phyloP scores from a whole-genome alignment of 2,113 vertebrate species.

The Amphiprion ocellaris region DNA sequence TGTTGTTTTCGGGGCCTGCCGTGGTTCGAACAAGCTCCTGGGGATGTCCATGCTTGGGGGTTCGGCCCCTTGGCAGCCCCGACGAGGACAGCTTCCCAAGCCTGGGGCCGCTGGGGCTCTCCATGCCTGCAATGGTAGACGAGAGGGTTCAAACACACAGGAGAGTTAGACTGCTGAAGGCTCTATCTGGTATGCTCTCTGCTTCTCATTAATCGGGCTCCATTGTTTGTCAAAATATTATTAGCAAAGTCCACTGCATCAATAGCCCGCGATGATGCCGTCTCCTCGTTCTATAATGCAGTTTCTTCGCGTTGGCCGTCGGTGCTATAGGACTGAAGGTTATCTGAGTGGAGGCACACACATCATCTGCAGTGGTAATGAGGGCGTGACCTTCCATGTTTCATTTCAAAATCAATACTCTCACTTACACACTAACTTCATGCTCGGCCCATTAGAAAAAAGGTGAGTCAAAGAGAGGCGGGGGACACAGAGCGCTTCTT shows the following conservation, averaged over 20 bases:
- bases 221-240: conserved; percentile 56
- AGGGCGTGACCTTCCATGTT: conserved; percentile 77
- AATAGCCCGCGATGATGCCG: conserved; percentile 44
- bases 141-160: conserved; percentile 52
- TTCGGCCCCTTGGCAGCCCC: conserved; percentile 83
- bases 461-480: conserved; percentile 58
- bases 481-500: neutral
- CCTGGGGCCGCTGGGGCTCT: conserved; percentile 88
- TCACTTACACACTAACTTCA: conserved; percentile 73
- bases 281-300: conserved; percentile 28
- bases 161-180: conserved; percentile 11
- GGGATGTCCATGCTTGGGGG: conserved; percentile 85
- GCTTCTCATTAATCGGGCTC: conserved; percentile 47
- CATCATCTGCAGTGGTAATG: conserved; percentile 73
- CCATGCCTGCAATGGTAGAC: conserved; percentile 87
- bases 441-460: conserved; percentile 75
- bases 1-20: conserved; percentile 81
- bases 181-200: conserved; percentile 21
- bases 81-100: conserved; percentile 88
- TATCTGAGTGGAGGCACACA: conserved; percentile 55
- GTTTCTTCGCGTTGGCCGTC: conserved; percentile 30
- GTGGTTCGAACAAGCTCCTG: conserved; percentile 83
- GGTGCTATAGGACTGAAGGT: conserved; percentile 48
- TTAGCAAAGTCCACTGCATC: conserved; percentile 44
- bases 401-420: conserved; percentile 81